Percentiles rank a stretch among this genome's conserved stretches.
These are phyloP conservation scores for Lacerta viridis DNA, from an alignment of 2,797 vertebrate species.

Conservation along the genomic window DNA sequence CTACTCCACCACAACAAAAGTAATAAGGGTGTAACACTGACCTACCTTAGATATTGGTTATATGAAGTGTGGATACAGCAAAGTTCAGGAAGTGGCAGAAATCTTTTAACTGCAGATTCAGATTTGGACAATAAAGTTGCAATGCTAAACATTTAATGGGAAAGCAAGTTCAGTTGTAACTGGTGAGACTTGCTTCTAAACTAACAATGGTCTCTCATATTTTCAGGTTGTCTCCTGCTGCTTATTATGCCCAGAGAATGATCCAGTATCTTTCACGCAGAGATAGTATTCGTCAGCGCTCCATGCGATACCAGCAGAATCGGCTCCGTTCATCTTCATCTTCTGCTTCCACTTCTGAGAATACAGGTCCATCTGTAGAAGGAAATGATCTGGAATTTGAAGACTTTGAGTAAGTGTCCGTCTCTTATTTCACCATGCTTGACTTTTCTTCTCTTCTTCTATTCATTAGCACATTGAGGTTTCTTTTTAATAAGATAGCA, in stretches of 20 bases:
- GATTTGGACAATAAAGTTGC: not conserved
- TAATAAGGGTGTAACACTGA: not conserved
- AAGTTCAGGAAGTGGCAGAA: not conserved
- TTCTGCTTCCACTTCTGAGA: slow-evolving; percentile 86
- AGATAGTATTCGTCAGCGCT: slow-evolving; percentile 98
- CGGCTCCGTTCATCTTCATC: slow-evolving; percentile 93
- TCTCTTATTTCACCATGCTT: slow-evolving; percentile 27
- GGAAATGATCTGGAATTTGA: slow-evolving; percentile 96
- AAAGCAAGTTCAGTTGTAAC: not conserved
- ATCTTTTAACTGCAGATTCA: not conserved
- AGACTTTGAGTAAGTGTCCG: slow-evolving; percentile 93
- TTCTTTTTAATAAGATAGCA: slow-evolving; percentile 7
- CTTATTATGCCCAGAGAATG: slow-evolving; percentile 99
- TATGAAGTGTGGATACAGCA: not conserved
- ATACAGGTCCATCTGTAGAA: slow-evolving; percentile 87
- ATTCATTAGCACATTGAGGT: not conserved
- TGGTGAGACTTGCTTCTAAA: slow-evolving; percentile 1
- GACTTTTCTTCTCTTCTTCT: slow-evolving; percentile 23
- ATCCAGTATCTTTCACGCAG: slow-evolving; percentile 98
- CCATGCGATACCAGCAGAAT: slow-evolving; percentile 95
- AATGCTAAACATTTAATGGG: not conserved
- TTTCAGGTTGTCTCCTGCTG: slow-evolving; percentile 94
- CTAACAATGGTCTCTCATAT: slow-evolving; percentile 54
- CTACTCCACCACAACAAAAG: no score
- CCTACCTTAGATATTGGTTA: not conserved